phyloP scores from a whole-genome alignment of 2,797 vertebrate species.

The Protosalanx chinensis region DNA sequence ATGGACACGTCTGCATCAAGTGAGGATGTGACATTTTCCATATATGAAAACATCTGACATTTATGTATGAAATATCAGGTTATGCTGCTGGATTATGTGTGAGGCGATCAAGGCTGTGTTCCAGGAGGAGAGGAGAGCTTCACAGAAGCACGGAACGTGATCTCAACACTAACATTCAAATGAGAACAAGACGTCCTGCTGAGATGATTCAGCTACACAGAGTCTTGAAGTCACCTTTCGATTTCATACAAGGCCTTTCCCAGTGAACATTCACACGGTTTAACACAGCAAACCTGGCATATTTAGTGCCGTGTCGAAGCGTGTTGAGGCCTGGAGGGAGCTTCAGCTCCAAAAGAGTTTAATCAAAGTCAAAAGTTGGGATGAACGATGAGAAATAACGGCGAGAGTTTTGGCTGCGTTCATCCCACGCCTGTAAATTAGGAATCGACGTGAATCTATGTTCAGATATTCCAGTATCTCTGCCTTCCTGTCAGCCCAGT shows the following conservation, averaged over 20 bases:
- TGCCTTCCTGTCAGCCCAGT: slow-evolving; percentile 2
- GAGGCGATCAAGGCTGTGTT: neutral
- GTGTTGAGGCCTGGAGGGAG: neutral
- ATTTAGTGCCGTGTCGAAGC: neutral
- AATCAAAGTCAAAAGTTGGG: slow-evolving; percentile 2
- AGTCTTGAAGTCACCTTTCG: neutral
- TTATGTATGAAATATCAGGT: neutral
- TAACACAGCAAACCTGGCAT: neutral
- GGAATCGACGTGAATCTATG: neutral
- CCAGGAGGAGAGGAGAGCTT: neutral
- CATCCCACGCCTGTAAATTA: slow-evolving; percentile 5
- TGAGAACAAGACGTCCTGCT: no score
- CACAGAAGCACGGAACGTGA: no score
- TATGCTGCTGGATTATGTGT: neutral
- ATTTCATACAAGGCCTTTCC: neutral
- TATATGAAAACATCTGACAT: slow-evolving; percentile 45
- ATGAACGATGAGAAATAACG: neutral
- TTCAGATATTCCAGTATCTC: slow-evolving; percentile 6
- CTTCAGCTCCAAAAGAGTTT: slow-evolving; percentile 40
- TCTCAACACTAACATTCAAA: no score
- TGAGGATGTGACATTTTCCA: slow-evolving; percentile 55
- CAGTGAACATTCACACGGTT: no score
- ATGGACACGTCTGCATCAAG: slow-evolving; percentile 36
- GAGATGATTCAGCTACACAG: no score
- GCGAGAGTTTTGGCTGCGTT: slow-evolving; percentile 6